These are phyloP conservation scores for Liparis tanakae DNA, from an alignment of 2,797 vertebrate genomes.

Conservation along the genomic window DNA sequence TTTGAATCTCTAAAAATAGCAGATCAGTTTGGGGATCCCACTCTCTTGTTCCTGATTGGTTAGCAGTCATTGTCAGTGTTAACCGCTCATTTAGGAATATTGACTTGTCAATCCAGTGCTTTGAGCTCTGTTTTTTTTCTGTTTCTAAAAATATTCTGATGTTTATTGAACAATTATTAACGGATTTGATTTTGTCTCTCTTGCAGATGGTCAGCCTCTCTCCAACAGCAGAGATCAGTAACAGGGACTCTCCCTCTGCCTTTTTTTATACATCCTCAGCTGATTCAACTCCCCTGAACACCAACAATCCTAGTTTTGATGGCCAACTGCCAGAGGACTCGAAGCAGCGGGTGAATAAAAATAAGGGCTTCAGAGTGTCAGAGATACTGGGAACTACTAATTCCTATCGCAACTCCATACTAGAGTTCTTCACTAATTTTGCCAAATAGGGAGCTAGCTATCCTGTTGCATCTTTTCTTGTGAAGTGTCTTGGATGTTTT, in stretches of 20 bases:
- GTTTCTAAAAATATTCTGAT: neutral
- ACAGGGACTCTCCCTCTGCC: constrained; percentile 84
- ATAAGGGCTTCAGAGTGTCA: constrained; percentile 89
- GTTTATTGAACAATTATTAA: neutral
- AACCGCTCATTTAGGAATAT: constrained; percentile 10
- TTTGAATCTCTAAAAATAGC: neutral
- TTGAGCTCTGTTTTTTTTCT: neutral
- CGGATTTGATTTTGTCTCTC: constrained; percentile 32
- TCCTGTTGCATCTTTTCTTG: constrained; percentile 39
- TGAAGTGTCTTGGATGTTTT: constrained; percentile 47
- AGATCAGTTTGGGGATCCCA: constrained; percentile 8
- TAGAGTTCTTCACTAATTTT: constrained; percentile 81
- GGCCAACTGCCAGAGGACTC: constrained; percentile 88
- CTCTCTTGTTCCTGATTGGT: constrained; percentile 15
- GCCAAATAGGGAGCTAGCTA: constrained; percentile 71
- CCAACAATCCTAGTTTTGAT: constrained; percentile 88
- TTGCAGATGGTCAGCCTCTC: constrained; percentile 91
- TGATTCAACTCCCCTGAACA: constrained; percentile 84
- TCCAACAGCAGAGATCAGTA: constrained; percentile 88
- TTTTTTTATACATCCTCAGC: constrained; percentile 85
- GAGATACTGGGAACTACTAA: constrained; percentile 78
- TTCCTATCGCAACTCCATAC: constrained; percentile 75
- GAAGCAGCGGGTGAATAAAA: constrained; percentile 86
- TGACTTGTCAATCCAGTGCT: constrained; percentile 5
- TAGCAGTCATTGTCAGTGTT: neutral